Conservation (phyloP, 2,888 invertebrate genomes). For the Entomobrya multifasciata region DNA sequence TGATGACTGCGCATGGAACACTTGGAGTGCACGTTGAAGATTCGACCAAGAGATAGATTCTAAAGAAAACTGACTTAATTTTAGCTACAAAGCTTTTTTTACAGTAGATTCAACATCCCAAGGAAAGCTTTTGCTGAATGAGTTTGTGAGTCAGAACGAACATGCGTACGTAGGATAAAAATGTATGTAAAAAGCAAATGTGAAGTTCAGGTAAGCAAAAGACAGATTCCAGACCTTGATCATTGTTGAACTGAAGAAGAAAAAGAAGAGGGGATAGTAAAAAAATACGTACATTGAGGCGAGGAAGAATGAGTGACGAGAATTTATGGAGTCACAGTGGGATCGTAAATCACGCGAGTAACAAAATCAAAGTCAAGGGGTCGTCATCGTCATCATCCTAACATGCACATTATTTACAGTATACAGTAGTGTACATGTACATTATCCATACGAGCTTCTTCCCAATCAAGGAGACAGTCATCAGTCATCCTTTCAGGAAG, state of each 20-base stretch:
- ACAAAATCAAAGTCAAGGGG: slow-evolving; percentile 67
- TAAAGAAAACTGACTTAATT: slow-evolving; percentile 56
- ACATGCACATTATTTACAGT: background rate
- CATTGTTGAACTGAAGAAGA: background rate
- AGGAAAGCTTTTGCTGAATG: background rate
- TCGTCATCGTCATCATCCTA: slow-evolving; percentile 58
- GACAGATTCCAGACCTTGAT: slow-evolving; percentile 74
- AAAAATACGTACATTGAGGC: slow-evolving; percentile 6
- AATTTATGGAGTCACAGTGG: slow-evolving; percentile 79
- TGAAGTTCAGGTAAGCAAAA: slow-evolving; percentile 20
- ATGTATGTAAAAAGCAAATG: background rate
- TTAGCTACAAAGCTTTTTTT: slow-evolving; percentile 48
- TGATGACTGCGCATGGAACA: slow-evolving; percentile 54
- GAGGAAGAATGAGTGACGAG: slow-evolving; percentile 57
- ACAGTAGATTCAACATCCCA: background rate
- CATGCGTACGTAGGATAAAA: background rate
- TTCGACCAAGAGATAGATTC: slow-evolving; percentile 35
- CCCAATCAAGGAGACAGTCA: slow-evolving; percentile 78
- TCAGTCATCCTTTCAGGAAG: slow-evolving; percentile 73
- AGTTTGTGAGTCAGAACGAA: slow-evolving; percentile 1
- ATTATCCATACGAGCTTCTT: slow-evolving; percentile 44
- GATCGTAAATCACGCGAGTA: slow-evolving; percentile 78
- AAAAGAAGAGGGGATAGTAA: slow-evolving; percentile 19
- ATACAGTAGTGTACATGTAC: background rate
- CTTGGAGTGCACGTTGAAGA: slow-evolving; percentile 46